Percentiles rank a stretch among this genome's conserved stretches.
phyloP scores from a whole-genome alignment of 2,888 invertebrate species.

The Yponomeuta malinellus region DNA sequence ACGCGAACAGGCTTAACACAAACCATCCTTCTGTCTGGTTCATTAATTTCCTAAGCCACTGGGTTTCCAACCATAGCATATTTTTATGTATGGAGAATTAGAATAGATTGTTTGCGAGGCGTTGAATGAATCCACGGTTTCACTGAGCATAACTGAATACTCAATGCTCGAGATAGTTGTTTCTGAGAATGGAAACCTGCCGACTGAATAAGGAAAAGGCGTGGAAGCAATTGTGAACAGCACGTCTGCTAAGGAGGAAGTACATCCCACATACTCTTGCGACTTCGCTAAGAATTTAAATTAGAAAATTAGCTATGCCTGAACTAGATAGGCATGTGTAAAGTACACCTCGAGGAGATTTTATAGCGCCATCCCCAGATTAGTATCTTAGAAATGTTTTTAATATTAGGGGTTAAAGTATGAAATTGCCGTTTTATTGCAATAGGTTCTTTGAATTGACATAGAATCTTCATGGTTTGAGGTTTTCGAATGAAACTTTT shows the following conservation, averaged over 20 bases:
- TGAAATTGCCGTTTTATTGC: too few species aligned
- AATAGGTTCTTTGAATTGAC: too few species aligned
- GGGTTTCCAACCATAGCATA: neutral
- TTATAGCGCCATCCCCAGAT: too few species aligned
- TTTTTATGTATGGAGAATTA: neutral
- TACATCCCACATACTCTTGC: neutral
- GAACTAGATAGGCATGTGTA: neutral
- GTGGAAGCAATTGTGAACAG: neutral
- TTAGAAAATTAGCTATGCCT: neutral
- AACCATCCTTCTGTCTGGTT: neutral
- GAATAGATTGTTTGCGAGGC: neutral
- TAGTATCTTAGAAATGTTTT: too few species aligned
- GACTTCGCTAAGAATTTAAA: neutral
- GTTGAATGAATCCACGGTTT: constrained; percentile 3
- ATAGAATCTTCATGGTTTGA: too few species aligned
- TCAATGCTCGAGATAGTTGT: neutral
- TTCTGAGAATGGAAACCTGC: neutral
- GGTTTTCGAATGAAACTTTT: too few species aligned
- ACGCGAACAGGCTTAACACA: neutral
- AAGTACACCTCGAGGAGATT: neutral
- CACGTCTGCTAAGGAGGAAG: neutral
- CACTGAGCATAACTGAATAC: constrained; percentile 4
- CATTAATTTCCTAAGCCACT: neutral
- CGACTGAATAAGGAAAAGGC: neutral
- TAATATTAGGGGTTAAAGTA: too few species aligned